A percentile compares a stretch with the other conserved stretches of the same genome.
Evolutionary conservation across 1,140 invertebrate species (phyloP).

Genomic region (Steinernema feltiae): DNA sequence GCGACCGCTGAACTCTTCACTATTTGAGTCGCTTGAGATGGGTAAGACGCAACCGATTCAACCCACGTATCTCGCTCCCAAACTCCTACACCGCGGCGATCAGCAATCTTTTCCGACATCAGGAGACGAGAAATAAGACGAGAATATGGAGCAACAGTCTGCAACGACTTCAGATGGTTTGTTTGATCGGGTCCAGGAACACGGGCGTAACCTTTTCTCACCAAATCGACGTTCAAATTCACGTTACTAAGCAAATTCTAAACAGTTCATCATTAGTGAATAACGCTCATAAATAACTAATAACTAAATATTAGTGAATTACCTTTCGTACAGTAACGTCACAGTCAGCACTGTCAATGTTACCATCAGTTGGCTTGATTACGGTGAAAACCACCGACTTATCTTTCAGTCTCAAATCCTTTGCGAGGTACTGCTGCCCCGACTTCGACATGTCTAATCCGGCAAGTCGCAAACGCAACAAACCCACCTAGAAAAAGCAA

Average conservation of each 20-base stretch:
- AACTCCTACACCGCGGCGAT: slow-evolving; percentile 50
- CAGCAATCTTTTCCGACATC: slow-evolving; percentile 54
- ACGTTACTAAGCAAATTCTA: slow-evolving; percentile 35
- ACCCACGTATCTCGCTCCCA: slow-evolving; percentile 55
- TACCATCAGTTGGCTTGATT: slow-evolving; percentile 41
- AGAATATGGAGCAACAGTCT: slow-evolving; percentile 48
- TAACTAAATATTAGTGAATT: slow-evolving; percentile 21
- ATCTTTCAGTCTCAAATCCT: slow-evolving; percentile 47
- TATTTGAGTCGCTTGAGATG: slow-evolving; percentile 44
- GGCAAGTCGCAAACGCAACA: slow-evolving; percentile 50
- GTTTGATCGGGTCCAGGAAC: slow-evolving; percentile 46
- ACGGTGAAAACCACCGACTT: slow-evolving; percentile 48
- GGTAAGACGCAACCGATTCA: slow-evolving; percentile 45
- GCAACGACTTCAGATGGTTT: slow-evolving; percentile 47
- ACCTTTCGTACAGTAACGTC: slow-evolving; percentile 40
- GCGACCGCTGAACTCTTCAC: slow-evolving; percentile 39
- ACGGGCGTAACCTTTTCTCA: slow-evolving; percentile 51
- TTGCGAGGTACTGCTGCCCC: slow-evolving; percentile 45
- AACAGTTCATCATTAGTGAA: too few species aligned
- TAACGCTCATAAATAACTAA: too few species aligned
- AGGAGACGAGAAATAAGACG: slow-evolving; percentile 50
- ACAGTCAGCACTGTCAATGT: slow-evolving; percentile 25
- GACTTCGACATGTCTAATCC: slow-evolving; percentile 51
- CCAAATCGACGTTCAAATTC: slow-evolving; percentile 54
- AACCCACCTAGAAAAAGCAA: slow-evolving; percentile 33